A percentile compares a stretch with the other conserved stretches of the same genome.
Evolutionary conservation across 2,888 invertebrate genomes (phyloP).

Genomic region (Ptychoptera contaminata): DNA sequence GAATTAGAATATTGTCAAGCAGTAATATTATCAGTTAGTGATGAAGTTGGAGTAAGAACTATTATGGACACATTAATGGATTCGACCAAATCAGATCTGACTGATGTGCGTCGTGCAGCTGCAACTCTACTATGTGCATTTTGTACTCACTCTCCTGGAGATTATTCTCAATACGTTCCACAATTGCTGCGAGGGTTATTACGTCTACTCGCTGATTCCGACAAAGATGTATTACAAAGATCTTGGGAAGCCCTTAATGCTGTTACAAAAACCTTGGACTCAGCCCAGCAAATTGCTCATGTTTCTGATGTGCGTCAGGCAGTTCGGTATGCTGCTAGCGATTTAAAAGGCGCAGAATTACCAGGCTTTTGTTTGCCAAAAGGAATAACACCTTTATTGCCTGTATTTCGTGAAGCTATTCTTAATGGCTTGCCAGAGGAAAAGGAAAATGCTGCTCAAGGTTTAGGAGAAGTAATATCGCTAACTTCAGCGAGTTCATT

Average conservation of each 20-base stretch:
- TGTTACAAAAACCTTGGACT: constrained; percentile 74
- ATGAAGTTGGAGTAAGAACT: constrained; percentile 73
- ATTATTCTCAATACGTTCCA: constrained; percentile 74
- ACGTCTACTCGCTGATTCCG: constrained; percentile 64
- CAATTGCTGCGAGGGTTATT: constrained; percentile 78
- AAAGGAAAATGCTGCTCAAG: constrained; percentile 89
- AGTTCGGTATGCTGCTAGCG: constrained; percentile 76
- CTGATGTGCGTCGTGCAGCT: constrained; percentile 59
- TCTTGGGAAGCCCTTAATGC: constrained; percentile 86
- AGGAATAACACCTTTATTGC: constrained; percentile 85
- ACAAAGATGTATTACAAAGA: constrained; percentile 66
- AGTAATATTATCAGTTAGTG: constrained; percentile 80
- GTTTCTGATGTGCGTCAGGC: constrained; percentile 85
- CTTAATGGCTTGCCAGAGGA: constrained; percentile 88
- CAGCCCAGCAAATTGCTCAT: constrained; percentile 69
- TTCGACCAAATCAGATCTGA: constrained; percentile 47
- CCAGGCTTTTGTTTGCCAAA: constrained; percentile 92
- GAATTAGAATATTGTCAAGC: constrained; percentile 86
- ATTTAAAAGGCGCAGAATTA: constrained; percentile 59
- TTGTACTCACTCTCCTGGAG: constrained; percentile 77
- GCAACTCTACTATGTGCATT: constrained; percentile 78
- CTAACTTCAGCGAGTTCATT: constrained; percentile 70
- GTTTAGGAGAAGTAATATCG: constrained; percentile 50
- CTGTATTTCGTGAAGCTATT: constrained; percentile 92
- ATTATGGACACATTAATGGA: constrained; percentile 77